Conservation (phyloP, 2,113 vertebrate species). For the Amia ocellicauda region DNA sequence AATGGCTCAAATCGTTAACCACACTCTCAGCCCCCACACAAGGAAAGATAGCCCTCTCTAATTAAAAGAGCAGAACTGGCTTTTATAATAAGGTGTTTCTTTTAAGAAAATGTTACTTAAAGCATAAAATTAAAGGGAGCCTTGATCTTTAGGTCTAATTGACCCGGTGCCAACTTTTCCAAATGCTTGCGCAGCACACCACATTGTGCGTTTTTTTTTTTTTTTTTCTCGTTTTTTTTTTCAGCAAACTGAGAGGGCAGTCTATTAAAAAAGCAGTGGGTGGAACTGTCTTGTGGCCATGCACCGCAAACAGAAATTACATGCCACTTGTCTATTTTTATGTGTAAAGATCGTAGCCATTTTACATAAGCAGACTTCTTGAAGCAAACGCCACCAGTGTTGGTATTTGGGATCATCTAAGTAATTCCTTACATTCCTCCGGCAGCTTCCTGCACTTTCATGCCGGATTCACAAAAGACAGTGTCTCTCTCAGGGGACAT, state of each 20-base stretch:
- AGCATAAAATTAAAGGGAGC: conserved; percentile 19
- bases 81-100: conserved; percentile 24
- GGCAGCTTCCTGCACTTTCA: neutral
- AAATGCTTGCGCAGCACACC: conserved; percentile 16
- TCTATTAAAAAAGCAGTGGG: conserved; percentile 18
- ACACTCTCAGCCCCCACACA: neutral
- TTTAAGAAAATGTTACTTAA: conserved; percentile 5
- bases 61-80: conserved; percentile 13
- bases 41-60: conserved; percentile 8
- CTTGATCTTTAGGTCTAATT: conserved; percentile 13
- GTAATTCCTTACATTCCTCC: conserved; percentile 4
- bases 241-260: neutral
- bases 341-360: neutral
- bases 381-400: neutral
- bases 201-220: neutral
- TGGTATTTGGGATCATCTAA: neutral
- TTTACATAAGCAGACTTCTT: neutral
- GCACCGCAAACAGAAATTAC: conserved; percentile 10
- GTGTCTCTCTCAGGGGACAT: no score
- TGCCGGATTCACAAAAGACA: no score
- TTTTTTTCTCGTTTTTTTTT: no score
- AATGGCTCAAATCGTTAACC: neutral
- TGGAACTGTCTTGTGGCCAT: neutral
- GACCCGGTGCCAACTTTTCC: conserved; percentile 13
- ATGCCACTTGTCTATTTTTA: conserved; percentile 19